phyloP scores from a whole-genome alignment of 2,797 vertebrate species.

The Margarornis squamiger region DNA sequence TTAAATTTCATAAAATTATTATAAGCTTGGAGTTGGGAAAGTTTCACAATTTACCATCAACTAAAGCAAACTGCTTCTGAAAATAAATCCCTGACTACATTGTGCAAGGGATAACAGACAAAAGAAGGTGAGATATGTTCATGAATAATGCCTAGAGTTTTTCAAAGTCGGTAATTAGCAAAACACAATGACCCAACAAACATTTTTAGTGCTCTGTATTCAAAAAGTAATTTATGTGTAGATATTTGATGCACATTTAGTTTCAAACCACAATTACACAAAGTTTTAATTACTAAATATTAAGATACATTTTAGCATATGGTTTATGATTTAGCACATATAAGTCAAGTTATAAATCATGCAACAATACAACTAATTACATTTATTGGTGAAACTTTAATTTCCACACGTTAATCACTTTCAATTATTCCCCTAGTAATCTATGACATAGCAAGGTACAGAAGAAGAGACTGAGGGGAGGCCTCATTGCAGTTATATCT shows the following conservation, averaged over 20 bases:
- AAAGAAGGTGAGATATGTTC: constrained; percentile 25
- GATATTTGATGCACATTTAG: constrained; percentile 11
- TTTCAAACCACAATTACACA: constrained; percentile 24
- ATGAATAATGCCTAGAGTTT: constrained; percentile 40
- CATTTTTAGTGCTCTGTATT: constrained; percentile 29
- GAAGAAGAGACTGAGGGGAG: not conserved
- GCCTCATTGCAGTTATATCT: not conserved
- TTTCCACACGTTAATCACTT: constrained; percentile 37
- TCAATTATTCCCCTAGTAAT: constrained; percentile 17
- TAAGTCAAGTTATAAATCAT: constrained; percentile 35
- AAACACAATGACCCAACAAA: constrained; percentile 27
- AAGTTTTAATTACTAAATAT: constrained; percentile 53
- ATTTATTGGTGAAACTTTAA: constrained; percentile 30
- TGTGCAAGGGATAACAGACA: constrained; percentile 6
- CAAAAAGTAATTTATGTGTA: constrained; percentile 36
- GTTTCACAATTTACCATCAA: constrained; percentile 34
- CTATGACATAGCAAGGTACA: not conserved
- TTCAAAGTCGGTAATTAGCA: constrained; percentile 45
- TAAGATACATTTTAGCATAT: constrained; percentile 23
- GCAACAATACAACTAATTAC: constrained; percentile 18
- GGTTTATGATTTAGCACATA: constrained; percentile 3
- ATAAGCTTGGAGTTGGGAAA: constrained; percentile 20
- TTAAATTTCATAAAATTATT: constrained; percentile 55
- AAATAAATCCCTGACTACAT: constrained; percentile 48
- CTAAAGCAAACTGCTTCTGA: constrained; percentile 49